Base-by-base conservation (phyloP, 2,888 invertebrate genomes). In the Yponomeuta malinellus region DNA sequence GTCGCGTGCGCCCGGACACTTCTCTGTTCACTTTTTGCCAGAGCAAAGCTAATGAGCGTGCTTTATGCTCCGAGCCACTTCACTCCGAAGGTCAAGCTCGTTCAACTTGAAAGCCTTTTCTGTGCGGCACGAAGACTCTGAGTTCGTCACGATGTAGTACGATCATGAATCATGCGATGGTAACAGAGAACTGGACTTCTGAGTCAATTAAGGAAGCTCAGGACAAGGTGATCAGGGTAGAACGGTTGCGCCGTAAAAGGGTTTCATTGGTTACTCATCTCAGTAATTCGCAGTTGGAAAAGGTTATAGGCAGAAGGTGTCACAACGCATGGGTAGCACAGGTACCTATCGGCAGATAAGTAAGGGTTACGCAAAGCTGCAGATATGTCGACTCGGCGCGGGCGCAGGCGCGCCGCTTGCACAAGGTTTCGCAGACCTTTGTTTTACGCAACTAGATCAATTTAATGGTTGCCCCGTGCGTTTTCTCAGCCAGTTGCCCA, bases 361-460 rank as follows among this genome's bases (percentile, higher is more conserved):
- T 90, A 86, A 88, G 89, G 81, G 88, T 92, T 92, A 92, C 92
- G 91, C 90, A 92, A 92, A 92, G 89, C 89, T 82, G 88, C 88
- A 92, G 91, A 92, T 91, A 91, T 91, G 90, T 91, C 87, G 88
- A 70, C 70, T 73, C 76, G 72, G 78, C 83, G 87, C 87, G 84
- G 86, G 87, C 89, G 89, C 88, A 88, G 67, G 70, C 69, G 88
- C 76, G 73, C 74, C 88, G 90, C 90, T 91, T 92, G 89, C 91
- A 91, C 92, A 91, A 91, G 91, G 89, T 86, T 90, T 88, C 85
- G 86, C 90, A 91, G 91, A 92, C 91, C 92, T 92, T 92, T 92
- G 92, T 92, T 92, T 92, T 91, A 90, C 90, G 91, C 91, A 92
- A 92, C 89, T 82, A 82, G 88, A 89, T 91, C 90, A 89, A 89